Evolutionary conservation across 2,113 vertebrate genomes (phyloP), one percentile per base, ranked within the genome.

Genomic region (Verasper variegatus): DNA sequence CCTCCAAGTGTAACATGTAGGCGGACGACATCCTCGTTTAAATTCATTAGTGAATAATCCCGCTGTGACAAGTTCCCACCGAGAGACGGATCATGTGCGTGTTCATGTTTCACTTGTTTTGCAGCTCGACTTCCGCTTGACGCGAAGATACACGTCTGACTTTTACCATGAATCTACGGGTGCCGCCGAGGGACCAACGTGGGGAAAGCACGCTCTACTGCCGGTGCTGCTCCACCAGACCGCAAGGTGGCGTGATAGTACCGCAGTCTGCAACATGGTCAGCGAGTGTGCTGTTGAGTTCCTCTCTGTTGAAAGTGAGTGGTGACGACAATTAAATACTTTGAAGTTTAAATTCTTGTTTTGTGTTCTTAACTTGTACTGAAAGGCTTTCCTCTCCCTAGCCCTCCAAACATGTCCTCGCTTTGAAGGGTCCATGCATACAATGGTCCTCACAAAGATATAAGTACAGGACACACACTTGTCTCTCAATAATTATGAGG

Each of bases 111-210:
- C 0, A 4, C 35, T 8, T 77, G 73, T 64, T 55, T 47, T 9
- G 56, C 23, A 4, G 11, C 0, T 42, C 56, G 61, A 40, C 83
- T 90, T 81, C 86, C 15, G 61, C 58, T 57, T 60, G 24, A 60
- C 59, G 26, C 20, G 1, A 7, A 87, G 12, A 86, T 91, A 94
- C 94, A 94, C 92, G 92, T 94, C 91, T 78, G 62, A 54, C 57
- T 91, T 14, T 89, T 63, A 72, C 35, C 0, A 27, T 35, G 1
- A 13, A 9, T n/a, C 75, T 94, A 95, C 90, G 93, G 94, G 23
- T n/a, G 31, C 84, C 85, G 26, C 11, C 3, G 78, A 85, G 71
- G 91, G 84, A 86, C 90, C 5, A 45, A 75, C 3, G 21, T 1
- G 9, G 1, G 0, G 0, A 27, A 31, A 9, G 2, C 9, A 5